These are phyloP conservation scores for Cotesia glomerata DNA, from an alignment of 1,140 invertebrate species.

Conservation along the genomic window DNA sequence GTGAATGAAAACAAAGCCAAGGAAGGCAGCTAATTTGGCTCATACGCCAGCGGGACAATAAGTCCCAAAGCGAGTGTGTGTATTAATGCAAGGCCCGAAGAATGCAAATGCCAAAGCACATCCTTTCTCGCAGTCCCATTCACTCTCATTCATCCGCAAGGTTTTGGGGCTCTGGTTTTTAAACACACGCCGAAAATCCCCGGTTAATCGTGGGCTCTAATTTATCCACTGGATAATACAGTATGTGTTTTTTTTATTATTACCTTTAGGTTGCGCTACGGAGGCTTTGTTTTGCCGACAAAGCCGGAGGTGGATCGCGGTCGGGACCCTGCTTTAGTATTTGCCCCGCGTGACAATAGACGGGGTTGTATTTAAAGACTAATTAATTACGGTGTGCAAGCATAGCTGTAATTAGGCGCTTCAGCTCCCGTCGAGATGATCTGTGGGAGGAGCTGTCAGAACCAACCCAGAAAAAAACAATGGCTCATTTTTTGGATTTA, in stretches of 20 bases:
- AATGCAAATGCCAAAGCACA: slow-evolving; percentile 40
- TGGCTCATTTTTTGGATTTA: too few relatives aligned
- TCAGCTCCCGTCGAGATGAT: slow-evolving; percentile 3
- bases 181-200: not conserved
- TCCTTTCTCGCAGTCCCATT: slow-evolving; percentile 57
- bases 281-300: slow-evolving; percentile 43
- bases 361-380: slow-evolving; percentile 36
- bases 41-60: slow-evolving; percentile 28
- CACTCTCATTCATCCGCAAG: slow-evolving; percentile 40
- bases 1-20: slow-evolving; percentile 41
- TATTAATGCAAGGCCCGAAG: slow-evolving; percentile 25
- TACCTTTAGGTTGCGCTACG: not conserved
- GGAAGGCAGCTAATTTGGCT: slow-evolving; percentile 37
- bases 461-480: too few relatives aligned
- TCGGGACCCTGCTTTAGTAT: slow-evolving; percentile 33
- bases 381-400: slow-evolving; percentile 54
- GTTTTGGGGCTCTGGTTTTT: slow-evolving; percentile 32
- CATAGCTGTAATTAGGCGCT: slow-evolving; percentile 20
- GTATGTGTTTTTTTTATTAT: not conserved
- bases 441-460: too few relatives aligned
- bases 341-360: slow-evolving; percentile 20
- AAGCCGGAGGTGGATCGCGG: slow-evolving; percentile 48
- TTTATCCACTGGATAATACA: slow-evolving; percentile 47
- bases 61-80: not conserved
- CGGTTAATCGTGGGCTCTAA: slow-evolving; percentile 21